Conservation (phyloP, 2,797 vertebrate genomes). For the Eleutherodactylus coqui region DNA sequence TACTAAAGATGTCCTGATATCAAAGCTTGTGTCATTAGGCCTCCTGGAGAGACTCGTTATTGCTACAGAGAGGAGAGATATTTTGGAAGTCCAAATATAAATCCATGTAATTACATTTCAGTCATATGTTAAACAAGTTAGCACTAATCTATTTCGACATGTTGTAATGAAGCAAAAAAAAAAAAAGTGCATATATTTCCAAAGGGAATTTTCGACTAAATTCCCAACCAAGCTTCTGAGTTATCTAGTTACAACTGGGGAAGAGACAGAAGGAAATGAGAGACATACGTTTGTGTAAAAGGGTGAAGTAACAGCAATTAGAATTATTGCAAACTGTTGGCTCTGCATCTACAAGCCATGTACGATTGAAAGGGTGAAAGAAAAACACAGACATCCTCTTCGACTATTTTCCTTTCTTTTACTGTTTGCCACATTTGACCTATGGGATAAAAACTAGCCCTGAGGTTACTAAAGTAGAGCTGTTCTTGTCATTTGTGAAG, state of each 20-base stretch:
- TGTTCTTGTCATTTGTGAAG: slow-evolving; percentile 69
- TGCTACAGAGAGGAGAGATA: slow-evolving; percentile 30
- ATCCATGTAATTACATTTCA: slow-evolving; percentile 56
- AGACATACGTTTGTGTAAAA: slow-evolving; percentile 77
- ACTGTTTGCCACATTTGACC: slow-evolving; percentile 67
- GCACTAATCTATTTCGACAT: slow-evolving; percentile 53
- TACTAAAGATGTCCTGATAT: slow-evolving; percentile 57
- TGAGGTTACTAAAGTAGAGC: slow-evolving; percentile 68
- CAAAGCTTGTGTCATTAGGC: slow-evolving; percentile 46
- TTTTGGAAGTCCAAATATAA: slow-evolving; percentile 43
- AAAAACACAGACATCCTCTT: slow-evolving; percentile 66
- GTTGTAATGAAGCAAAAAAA: slow-evolving; percentile 57
- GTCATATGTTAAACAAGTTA: slow-evolving; percentile 59
- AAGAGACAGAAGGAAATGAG: slow-evolving; percentile 73
- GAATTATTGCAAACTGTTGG: slow-evolving; percentile 38
- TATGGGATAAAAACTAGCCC: slow-evolving; percentile 66
- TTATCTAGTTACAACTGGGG: slow-evolving; percentile 68
- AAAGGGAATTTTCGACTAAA: slow-evolving; percentile 34
- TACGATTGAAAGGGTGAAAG: slow-evolving; percentile 22
- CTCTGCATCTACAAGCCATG: slow-evolving; percentile 30
- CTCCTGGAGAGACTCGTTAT: slow-evolving; percentile 44
- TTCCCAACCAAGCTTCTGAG: slow-evolving; percentile 50
- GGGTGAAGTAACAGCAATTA: slow-evolving; percentile 69
- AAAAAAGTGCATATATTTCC: slow-evolving; percentile 40
- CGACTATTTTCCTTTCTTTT: slow-evolving; percentile 61